These are phyloP conservation scores for Uromys caudimaculatus DNA, from an alignment of 2,797 vertebrate species.

Conservation along the genomic window DNA sequence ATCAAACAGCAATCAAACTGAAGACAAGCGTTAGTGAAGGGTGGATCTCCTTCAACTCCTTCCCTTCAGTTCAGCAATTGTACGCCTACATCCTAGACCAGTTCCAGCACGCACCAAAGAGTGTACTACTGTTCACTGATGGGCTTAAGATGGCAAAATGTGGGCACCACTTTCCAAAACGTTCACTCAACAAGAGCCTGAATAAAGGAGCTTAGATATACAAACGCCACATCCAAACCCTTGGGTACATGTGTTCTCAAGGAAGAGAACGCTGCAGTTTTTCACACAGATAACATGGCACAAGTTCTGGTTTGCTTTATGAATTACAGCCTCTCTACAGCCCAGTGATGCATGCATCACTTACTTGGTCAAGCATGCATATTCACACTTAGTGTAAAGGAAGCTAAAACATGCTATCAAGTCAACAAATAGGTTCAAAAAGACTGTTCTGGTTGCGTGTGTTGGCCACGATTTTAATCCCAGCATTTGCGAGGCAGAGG, in stretches of 20 bases:
- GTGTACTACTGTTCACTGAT: neutral
- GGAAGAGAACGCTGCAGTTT: neutral
- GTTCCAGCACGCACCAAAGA: neutral
- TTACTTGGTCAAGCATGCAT: neutral
- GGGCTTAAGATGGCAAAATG: neutral
- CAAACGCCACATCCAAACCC: neutral
- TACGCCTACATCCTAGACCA: neutral
- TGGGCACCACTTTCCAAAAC: neutral
- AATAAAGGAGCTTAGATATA: neutral
- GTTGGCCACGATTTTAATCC: neutral
- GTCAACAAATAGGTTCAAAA: neutral
- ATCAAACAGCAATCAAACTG: neutral
- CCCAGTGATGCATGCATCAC: neutral
- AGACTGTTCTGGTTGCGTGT: neutral
- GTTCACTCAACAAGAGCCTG: neutral
- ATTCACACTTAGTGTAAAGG: neutral
- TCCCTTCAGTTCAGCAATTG: too few relatives aligned
- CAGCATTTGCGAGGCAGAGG: neutral
- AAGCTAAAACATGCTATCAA: neutral
- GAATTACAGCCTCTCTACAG: neutral
- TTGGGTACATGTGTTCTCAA: neutral
- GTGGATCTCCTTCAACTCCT: rapidly evolving
- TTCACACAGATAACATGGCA: neutral
- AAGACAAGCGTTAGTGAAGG: neutral
- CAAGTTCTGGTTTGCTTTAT: too few relatives aligned